Base-by-base conservation (phyloP, 2,888 invertebrate species). In the Drosophila nigricruria region DNA sequence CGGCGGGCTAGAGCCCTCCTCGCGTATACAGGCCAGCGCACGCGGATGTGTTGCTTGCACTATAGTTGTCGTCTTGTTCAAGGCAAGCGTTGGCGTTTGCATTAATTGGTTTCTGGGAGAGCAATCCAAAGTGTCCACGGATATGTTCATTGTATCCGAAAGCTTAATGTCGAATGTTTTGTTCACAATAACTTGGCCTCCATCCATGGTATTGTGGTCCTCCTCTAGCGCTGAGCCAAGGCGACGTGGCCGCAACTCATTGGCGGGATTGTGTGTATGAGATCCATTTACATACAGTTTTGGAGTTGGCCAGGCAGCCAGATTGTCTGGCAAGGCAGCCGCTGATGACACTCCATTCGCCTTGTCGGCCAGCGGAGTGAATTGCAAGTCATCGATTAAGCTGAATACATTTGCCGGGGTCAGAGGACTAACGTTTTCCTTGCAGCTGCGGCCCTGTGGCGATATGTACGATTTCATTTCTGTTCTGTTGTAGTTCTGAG, bases 381-480 rank as follows among this genome's bases (percentile, higher is more conserved):
- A 93, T 52, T 91, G 80, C 40, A 93, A 75, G 36, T 91, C 84
- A 69, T 93, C 93, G 53, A 93, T 92, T 18, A 92, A 64, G 60
- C 80, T 81, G 59, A 85, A 73, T 2, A 91, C 80, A 83, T 91
- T 93, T 1, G 66, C 74, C 62, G 73, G 93, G 74, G 89, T 93
- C 75, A 86, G 90, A 58, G 94, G 94, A 75, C 92, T 93, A 0
- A 92, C 78, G 50, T 93, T 94, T 90, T 94, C 94, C 69, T 94
- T 94, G 0, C 81, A 85, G 64, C 56, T 70, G 16, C 53, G 54
- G 0, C 49, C 30, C 23, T 70, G 58, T 12, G 87, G 80, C 3
- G 80, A 87, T 30, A 58, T 2, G 49, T 45, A 52, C 0, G 45
- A 9, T 0, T 45, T 62, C 8, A 20, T 27, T 9, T 47, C 45